Percentiles rank a stretch among this genome's conserved stretches.
phyloP scores from a whole-genome alignment of 64 coral and sea anemone species.

The Montipora foliosa region DNA sequence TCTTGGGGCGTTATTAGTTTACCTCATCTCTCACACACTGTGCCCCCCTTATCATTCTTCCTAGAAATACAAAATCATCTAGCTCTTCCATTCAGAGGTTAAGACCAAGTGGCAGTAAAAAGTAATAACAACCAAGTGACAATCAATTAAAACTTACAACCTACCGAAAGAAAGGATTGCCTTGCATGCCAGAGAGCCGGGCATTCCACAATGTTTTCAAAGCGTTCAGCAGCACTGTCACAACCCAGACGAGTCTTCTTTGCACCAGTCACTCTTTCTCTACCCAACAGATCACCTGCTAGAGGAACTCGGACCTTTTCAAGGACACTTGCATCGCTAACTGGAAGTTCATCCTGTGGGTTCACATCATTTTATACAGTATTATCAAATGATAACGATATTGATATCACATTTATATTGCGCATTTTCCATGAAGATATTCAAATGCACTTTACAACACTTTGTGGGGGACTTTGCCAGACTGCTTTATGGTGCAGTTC shows the following conservation, averaged over 20 bases:
- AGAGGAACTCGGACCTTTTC: conserved; percentile 62
- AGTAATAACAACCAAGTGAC: not conserved
- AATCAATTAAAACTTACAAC: not conserved
- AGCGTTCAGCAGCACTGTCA: conserved; percentile 56
- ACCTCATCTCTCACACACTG: no score
- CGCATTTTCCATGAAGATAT: no score
- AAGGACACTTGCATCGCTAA: conserved; percentile 38
- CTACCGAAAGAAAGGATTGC: conserved; percentile 74
- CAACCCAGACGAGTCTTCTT: conserved; percentile 84
- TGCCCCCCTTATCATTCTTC: no score
- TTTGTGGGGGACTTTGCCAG: no score
- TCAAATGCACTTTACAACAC: no score
- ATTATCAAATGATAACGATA: not conserved
- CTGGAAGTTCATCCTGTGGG: not conserved
- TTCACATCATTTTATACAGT: conserved; percentile 1
- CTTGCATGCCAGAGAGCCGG: conserved; percentile 82
- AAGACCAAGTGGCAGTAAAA: not conserved
- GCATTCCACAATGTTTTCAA: conserved; percentile 78
- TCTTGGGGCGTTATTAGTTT: no score
- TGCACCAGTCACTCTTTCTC: conserved; percentile 79
- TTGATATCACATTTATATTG: no score
- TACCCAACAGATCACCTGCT: conserved; percentile 67
- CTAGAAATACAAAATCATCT: not conserved
- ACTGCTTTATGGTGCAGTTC: no score
- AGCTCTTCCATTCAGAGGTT: conserved; percentile 3